phyloP scores from a whole-genome alignment of 2,888 invertebrate species.

The Drosophila falleni region DNA sequence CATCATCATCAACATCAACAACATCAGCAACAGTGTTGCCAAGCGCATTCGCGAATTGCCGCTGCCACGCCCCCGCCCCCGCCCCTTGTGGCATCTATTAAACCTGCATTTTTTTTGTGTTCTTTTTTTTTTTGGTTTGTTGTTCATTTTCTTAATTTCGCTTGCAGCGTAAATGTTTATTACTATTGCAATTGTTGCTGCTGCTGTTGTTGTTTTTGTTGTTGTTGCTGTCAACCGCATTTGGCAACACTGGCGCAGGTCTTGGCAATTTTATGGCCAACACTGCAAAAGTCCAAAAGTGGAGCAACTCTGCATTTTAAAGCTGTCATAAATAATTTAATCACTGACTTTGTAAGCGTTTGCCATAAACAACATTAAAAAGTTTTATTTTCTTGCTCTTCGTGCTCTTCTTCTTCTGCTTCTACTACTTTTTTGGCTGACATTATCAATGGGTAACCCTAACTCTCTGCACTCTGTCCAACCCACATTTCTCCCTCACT shows the following conservation, averaged over 20 bases:
- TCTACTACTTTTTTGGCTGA: slow-evolving; percentile 34
- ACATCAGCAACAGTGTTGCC: slow-evolving; percentile 56
- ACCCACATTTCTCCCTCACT: too few species aligned
- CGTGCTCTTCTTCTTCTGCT: background rate
- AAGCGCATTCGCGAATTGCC: slow-evolving; percentile 35
- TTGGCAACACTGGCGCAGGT: slow-evolving; percentile 55
- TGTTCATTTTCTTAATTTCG: slow-evolving; percentile 58
- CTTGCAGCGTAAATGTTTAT: slow-evolving; percentile 63
- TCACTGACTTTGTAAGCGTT: slow-evolving; percentile 74
- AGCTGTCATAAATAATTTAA: slow-evolving; percentile 79
- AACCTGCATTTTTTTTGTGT: background rate
- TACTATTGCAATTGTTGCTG: slow-evolving; percentile 39
- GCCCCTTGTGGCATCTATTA: slow-evolving; percentile 15
- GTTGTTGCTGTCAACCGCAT: slow-evolving; percentile 50
- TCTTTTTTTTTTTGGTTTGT: background rate
- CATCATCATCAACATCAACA: slow-evolving; percentile 16
- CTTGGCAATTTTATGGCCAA: slow-evolving; percentile 48
- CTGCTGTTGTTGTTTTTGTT: slow-evolving; percentile 17
- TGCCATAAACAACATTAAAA: slow-evolving; percentile 63
- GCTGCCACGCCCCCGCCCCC: slow-evolving; percentile 16
- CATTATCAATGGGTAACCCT: slow-evolving; percentile 53
- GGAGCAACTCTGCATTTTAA: slow-evolving; percentile 66
- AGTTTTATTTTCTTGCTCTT: slow-evolving; percentile 20
- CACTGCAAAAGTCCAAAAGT: slow-evolving; percentile 32
- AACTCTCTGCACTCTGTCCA: too few species aligned